phyloP scores from a whole-genome alignment of 1,140 invertebrate genomes.

The Drosophila rhopaloa region DNA sequence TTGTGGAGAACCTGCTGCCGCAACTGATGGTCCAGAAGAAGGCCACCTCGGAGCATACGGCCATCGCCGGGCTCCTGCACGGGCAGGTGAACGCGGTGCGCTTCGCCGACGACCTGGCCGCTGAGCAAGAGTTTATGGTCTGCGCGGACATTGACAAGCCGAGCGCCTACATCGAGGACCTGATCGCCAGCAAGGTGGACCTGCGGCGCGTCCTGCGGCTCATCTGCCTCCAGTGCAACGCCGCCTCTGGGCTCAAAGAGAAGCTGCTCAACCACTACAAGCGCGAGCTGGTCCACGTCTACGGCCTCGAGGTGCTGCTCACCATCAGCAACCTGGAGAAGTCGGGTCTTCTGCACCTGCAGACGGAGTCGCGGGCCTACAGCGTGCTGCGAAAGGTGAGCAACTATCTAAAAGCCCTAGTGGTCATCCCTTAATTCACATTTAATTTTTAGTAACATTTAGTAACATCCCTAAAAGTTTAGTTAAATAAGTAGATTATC shows the following conservation, averaged over 20 bases:
- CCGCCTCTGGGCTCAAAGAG: constrained; percentile 95
- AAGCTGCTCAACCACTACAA: constrained; percentile 97
- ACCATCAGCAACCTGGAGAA: constrained; percentile 95
- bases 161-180: constrained; percentile 95
- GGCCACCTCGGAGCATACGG: constrained; percentile 90
- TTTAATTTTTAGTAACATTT: no score
- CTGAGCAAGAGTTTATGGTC: constrained; percentile 96
- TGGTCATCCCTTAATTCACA: no score
- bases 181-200: constrained; percentile 93
- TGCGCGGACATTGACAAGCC: constrained; percentile 96
- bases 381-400: constrained; percentile 89
- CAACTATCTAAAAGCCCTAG: background rate
- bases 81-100: constrained; percentile 86
- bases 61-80: constrained; percentile 88
- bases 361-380: constrained; percentile 89
- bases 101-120: constrained; percentile 86
- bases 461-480: background rate
- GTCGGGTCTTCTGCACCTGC: constrained; percentile 91
- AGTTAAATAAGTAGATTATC: background rate
- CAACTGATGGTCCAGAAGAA: constrained; percentile 95
- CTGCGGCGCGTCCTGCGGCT: constrained; percentile 93
- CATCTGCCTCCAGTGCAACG: constrained; percentile 94
- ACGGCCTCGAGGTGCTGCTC: constrained; percentile 94
- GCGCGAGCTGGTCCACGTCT: constrained; percentile 95
- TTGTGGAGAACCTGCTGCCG: constrained; percentile 93